phyloP scores from a whole-genome alignment of 2,113 vertebrate species.

The Paradoxurus hermaphroditus region DNA sequence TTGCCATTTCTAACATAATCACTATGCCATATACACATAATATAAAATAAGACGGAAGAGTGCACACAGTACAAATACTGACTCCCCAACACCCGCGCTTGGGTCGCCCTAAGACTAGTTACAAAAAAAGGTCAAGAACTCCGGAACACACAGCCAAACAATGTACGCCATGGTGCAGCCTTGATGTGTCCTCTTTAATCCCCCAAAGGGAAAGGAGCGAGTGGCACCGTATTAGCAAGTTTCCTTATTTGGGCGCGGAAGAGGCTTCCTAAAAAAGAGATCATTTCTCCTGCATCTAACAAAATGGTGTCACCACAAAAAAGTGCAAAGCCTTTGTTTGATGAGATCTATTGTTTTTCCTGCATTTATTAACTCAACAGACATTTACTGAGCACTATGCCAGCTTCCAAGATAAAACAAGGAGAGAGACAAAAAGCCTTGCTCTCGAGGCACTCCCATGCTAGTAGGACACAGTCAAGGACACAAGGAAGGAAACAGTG shows the following conservation, averaged over 20 bases:
- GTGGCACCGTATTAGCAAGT: not conserved
- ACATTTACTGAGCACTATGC: not conserved
- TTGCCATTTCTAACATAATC: not conserved
- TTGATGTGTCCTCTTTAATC: not conserved
- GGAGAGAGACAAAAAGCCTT: not conserved
- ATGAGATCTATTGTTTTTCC: not conserved
- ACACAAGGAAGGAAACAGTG: not conserved
- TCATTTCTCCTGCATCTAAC: not conserved
- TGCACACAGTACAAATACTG: not conserved
- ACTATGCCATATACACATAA: not conserved
- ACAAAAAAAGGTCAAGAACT: not conserved
- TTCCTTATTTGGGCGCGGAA: not conserved
- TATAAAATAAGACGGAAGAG: not conserved
- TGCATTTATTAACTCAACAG: not conserved
- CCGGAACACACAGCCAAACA: rapidly evolving
- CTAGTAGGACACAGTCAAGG: not conserved
- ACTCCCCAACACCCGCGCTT: not conserved
- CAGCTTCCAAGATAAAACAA: not conserved
- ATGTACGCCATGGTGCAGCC: no score
- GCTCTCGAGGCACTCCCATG: not conserved
- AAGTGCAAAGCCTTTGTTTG: not conserved
- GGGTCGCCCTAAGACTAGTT: not conserved
- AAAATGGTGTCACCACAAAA: not conserved
- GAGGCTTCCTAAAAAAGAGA: not conserved
- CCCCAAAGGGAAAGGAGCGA: not conserved